Evolutionary conservation across 2,888 invertebrate genomes (phyloP).

Genomic region (Agonopterix subpropinquella): DNA sequence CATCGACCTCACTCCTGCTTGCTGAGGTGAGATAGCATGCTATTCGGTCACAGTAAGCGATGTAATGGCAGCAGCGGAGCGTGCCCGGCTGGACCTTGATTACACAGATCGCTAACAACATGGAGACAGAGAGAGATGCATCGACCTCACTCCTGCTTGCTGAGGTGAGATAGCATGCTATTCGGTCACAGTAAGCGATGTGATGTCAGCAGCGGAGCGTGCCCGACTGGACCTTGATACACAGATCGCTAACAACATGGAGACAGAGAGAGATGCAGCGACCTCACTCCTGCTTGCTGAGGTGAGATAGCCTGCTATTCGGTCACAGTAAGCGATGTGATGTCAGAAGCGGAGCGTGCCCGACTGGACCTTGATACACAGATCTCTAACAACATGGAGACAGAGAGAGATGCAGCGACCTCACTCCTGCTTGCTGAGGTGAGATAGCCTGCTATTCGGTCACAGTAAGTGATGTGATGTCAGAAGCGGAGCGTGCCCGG

Average conservation of each 20-base stretch:
- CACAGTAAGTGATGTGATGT: slow-evolving; percentile 35
- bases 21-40: slow-evolving; percentile 17
- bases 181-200: slow-evolving; percentile 24
- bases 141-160: slow-evolving; percentile 43
- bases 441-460: neutral
- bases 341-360: slow-evolving; percentile 36
- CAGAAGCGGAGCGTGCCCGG: slow-evolving; percentile 36
- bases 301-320: slow-evolving; percentile 23
- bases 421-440: slow-evolving; percentile 38
- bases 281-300: slow-evolving; percentile 47
- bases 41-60: slow-evolving; percentile 25
- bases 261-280: slow-evolving; percentile 34
- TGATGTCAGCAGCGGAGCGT: slow-evolving; percentile 35
- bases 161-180: slow-evolving; percentile 34
- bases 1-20: slow-evolving; percentile 42
- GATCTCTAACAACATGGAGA: slow-evolving; percentile 27
- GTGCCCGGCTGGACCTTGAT: slow-evolving; percentile 40
- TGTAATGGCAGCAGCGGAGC: slow-evolving; percentile 37
- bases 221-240: slow-evolving; percentile 41
- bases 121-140: slow-evolving; percentile 33
- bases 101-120: slow-evolving; percentile 28
- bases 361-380: slow-evolving; percentile 40
- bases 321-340: slow-evolving; percentile 30
- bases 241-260: slow-evolving; percentile 31
- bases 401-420: no score